Base-by-base conservation (phyloP, 2,797 vertebrate species). In the Ambastaia sidthimunki region DNA sequence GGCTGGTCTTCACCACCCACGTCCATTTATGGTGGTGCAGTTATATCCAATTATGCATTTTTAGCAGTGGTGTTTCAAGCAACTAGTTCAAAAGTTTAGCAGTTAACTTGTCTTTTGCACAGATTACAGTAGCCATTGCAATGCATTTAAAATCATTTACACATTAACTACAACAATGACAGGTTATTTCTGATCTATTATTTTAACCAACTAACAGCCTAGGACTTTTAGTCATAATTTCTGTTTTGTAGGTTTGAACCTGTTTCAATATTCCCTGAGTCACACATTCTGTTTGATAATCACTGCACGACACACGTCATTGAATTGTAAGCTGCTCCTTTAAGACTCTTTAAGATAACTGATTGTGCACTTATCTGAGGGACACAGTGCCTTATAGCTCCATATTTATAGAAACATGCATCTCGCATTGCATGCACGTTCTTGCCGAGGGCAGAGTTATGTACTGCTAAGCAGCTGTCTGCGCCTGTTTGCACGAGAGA, bases 381-480 rank as follows among this genome's bases (percentile, higher is more conserved):
- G n/a, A 69, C 55, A 78, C 13, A 31, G 79, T 76, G 76, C 23
- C 83, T 78, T 69, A 74, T 65, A 66, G 65, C 21, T 37, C 54
- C 84, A 85, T 87, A 83, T 83, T 84, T 82, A 85, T 73, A 84
- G 60, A 71, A 74, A 62, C 37, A 55, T 80, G 81, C 19, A 50
- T 79, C 72, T 73, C 31, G 7, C 10, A 79, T 76, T 78, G 63
- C 47, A 28, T 72, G 62, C 74, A 67, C 72, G 71, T 57, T 84
- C 54, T 76, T 52, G 82, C 85, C 71, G 31, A 50, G 23, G 80
- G 83, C 79, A 37, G 78, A 83, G 68, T 76, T 69, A 70, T 73
- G 69, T 47, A 59, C 44, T 66, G 67, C 52, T 68, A 57, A 68
- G 57, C 65, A 83, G 78, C 76, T 84, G 71, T 66, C 69, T 85